Conservation (phyloP, 2,797 vertebrate genomes). For the Euthynnus affinis region DNA sequence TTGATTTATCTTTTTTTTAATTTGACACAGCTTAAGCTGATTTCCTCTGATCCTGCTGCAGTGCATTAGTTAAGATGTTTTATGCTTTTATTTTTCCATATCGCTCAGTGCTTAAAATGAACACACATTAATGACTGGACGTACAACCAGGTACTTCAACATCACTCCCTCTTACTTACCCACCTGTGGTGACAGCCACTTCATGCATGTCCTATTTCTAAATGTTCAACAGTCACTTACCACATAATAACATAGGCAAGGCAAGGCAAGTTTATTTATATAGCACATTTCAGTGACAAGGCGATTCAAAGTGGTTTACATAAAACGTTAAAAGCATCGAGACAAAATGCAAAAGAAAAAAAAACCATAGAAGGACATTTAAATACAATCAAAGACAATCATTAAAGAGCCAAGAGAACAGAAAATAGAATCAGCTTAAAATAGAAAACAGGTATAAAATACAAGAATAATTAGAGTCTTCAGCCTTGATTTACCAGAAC, state of each 20-base stretch:
- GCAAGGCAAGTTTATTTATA: too few relatives aligned
- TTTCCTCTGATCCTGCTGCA: conserved; percentile 1
- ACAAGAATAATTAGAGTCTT: too few relatives aligned
- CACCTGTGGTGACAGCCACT: not conserved
- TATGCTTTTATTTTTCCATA: conserved; percentile 8
- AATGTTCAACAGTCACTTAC: not conserved
- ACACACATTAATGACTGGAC: not conserved
- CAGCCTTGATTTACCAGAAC: too few relatives aligned
- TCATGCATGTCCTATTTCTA: not conserved
- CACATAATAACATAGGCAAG: not conserved
- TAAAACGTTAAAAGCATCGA: too few relatives aligned
- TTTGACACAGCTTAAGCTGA: not conserved
- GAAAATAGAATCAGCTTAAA: too few relatives aligned
- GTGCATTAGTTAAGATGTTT: not conserved
- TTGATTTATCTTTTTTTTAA: not conserved
- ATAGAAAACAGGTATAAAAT: too few relatives aligned
- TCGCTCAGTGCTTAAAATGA: not conserved
- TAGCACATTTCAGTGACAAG: too few relatives aligned
- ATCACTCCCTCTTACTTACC: not conserved
- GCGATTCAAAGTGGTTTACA: too few relatives aligned
- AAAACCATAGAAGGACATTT: too few relatives aligned
- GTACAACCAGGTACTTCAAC: not conserved
- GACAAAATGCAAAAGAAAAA: too few relatives aligned
- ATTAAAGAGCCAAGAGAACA: too few relatives aligned
- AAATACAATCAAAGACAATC: too few relatives aligned